phyloP scores from a whole-genome alignment of 2,113 vertebrate species.

The Sebastes schlegelii region DNA sequence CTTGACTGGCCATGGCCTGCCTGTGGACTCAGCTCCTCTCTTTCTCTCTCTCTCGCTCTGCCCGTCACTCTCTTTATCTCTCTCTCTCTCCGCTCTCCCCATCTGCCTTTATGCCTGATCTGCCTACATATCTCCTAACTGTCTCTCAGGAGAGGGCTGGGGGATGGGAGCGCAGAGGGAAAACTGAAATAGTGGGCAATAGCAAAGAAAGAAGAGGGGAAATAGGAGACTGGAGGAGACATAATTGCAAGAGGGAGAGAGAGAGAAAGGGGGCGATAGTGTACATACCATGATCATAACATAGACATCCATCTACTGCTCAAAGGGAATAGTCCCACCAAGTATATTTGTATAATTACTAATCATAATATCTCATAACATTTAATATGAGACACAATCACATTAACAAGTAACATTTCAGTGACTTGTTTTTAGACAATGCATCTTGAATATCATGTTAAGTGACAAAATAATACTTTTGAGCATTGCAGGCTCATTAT shows the following conservation, averaged over 20 bases:
- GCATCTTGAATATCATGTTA: no score
- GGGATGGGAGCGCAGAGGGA: constrained; percentile 26
- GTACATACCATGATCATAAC: not conserved
- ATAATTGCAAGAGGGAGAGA: not conserved
- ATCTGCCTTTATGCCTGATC: constrained; percentile 77
- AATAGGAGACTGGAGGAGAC: not conserved
- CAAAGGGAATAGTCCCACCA: not conserved
- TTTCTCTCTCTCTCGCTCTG: constrained; percentile 63
- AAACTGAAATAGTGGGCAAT: constrained; percentile 40
- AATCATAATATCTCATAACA: no score
- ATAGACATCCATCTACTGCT: not conserved
- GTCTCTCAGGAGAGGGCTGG: constrained; percentile 62
- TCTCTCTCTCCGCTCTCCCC: constrained; percentile 62
- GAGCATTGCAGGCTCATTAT: no score
- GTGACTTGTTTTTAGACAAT: no score
- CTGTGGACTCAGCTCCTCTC: constrained; percentile 65
- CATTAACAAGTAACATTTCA: no score
- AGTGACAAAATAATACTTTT: no score
- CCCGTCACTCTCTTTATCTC: constrained; percentile 45
- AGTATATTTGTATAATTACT: no score
- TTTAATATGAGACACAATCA: no score
- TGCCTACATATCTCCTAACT: constrained; percentile 65
- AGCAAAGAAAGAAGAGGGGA: constrained; percentile 5
- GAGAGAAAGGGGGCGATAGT: not conserved
- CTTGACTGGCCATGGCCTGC: constrained; percentile 71